Evolutionary conservation across 1,140 invertebrate species (phyloP).

Genomic region (Ceratina calcarata): DNA sequence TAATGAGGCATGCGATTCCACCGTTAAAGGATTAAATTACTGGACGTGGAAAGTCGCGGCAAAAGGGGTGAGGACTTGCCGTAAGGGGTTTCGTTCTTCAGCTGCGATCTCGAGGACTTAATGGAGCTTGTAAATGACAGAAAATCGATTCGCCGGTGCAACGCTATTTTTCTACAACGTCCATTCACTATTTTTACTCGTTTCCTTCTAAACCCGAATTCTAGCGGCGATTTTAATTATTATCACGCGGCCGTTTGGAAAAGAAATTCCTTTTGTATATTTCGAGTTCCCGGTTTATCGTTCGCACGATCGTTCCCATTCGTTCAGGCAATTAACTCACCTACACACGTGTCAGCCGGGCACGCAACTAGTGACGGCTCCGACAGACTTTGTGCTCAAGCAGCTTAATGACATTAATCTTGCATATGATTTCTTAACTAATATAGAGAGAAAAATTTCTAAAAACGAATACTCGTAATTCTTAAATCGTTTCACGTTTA

Average conservation of each 20-base stretch:
- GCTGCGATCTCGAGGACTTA: constrained; percentile 48
- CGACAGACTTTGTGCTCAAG: neutral
- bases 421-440: no score
- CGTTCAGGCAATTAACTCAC: constrained; percentile 46
- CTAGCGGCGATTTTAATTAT: neutral
- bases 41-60: constrained; percentile 48
- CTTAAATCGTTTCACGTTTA: no score
- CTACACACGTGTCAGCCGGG: constrained; percentile 18
- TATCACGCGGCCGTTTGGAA: neutral
- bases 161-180: constrained; percentile 21
- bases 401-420: no score
- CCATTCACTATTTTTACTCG: neutral
- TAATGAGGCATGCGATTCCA: constrained; percentile 72
- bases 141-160: constrained; percentile 29
- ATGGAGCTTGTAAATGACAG: constrained; percentile 28
- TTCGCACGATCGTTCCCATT: constrained; percentile 41
- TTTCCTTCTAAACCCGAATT: no score
- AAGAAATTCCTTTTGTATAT: constrained; percentile 9
- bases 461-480: no score
- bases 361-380: constrained; percentile 25
- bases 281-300: constrained; percentile 37
- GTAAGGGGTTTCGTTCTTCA: constrained; percentile 40
- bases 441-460: no score
- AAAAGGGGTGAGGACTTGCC: constrained; percentile 42
- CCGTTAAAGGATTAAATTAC: constrained; percentile 73